Conservation (phyloP, 2,113 vertebrate species). For the Marmota flaviventris region DNA sequence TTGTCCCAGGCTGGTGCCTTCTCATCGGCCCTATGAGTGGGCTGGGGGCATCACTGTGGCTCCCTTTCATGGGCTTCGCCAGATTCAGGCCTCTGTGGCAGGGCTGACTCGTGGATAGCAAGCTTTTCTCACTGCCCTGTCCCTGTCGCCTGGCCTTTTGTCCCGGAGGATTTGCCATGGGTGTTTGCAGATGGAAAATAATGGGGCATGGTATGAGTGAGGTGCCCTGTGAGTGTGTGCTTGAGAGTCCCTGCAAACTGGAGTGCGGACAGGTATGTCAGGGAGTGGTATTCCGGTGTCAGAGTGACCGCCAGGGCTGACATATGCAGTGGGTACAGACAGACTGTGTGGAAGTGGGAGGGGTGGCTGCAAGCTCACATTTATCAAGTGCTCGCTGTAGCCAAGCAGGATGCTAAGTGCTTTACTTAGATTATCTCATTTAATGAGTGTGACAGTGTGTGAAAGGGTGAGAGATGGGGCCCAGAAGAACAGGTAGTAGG, state of each 20-base stretch:
- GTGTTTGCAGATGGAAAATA: neutral
- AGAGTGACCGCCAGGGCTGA: neutral
- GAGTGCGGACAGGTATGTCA: neutral
- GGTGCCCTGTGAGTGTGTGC: neutral
- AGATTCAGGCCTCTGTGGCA: neutral
- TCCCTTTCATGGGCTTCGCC: neutral
- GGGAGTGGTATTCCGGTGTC: neutral
- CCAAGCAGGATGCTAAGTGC: constrained; percentile 42
- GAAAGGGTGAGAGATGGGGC: neutral
- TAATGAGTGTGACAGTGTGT: constrained; percentile 42
- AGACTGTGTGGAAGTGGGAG: neutral
- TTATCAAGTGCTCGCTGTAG: neutral
- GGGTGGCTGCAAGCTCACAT: neutral
- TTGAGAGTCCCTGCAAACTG: neutral
- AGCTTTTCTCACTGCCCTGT: neutral
- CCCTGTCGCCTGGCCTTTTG: neutral
- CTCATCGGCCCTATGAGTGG: neutral
- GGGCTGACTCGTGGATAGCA: neutral
- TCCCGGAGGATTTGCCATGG: neutral
- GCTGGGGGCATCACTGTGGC: neutral
- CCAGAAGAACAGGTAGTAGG: neutral
- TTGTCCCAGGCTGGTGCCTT: neutral
- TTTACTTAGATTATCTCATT: constrained; percentile 63
- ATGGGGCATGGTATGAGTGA: no score
- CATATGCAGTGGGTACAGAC: neutral